These are phyloP conservation scores for Triplophysa tibetana DNA, from an alignment of 2,113 vertebrate species.

Conservation along the genomic window DNA sequence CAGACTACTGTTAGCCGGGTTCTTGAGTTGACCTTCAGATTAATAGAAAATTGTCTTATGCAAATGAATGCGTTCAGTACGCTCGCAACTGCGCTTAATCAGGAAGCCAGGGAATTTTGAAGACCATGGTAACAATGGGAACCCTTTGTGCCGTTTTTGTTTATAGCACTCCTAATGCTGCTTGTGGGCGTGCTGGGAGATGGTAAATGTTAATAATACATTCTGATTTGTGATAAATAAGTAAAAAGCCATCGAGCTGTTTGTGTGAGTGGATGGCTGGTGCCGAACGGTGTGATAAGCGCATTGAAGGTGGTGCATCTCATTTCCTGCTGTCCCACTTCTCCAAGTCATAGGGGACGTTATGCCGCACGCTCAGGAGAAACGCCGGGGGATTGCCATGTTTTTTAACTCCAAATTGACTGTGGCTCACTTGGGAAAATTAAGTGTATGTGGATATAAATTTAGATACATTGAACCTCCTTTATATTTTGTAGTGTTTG, in stretches of 20 bases:
- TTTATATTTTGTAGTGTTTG: too few species aligned
- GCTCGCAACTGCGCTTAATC: conserved; percentile 22
- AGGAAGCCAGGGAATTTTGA: conserved; percentile 29
- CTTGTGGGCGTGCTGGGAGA: not conserved
- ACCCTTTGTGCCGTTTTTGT: not conserved
- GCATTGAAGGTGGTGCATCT: conserved; percentile 16
- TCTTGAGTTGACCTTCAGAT: conserved; percentile 43
- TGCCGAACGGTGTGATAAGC: conserved; percentile 9
- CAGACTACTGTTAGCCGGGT: conserved; percentile 22
- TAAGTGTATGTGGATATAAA: not conserved
- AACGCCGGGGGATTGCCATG: not conserved
- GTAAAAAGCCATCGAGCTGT: conserved; percentile 40
- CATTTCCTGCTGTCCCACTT: conserved; percentile 56
- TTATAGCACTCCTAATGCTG: not conserved
- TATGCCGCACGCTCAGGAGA: conserved; percentile 2
- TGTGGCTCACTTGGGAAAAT: not conserved
- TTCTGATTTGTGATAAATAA: conserved; percentile 52
- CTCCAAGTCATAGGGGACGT: conserved; percentile 44
- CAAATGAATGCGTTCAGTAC: conserved; percentile 15
- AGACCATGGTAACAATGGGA: conserved; percentile 7
- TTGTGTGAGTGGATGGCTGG: conserved; percentile 31
- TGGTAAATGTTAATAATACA: conserved; percentile 40
- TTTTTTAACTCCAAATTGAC: conserved; percentile 5
- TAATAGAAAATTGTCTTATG: conserved; percentile 32
- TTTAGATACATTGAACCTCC: too few species aligned